phyloP scores from a whole-genome alignment of 1,140 invertebrate species.

The Lordiphosa collinella region DNA sequence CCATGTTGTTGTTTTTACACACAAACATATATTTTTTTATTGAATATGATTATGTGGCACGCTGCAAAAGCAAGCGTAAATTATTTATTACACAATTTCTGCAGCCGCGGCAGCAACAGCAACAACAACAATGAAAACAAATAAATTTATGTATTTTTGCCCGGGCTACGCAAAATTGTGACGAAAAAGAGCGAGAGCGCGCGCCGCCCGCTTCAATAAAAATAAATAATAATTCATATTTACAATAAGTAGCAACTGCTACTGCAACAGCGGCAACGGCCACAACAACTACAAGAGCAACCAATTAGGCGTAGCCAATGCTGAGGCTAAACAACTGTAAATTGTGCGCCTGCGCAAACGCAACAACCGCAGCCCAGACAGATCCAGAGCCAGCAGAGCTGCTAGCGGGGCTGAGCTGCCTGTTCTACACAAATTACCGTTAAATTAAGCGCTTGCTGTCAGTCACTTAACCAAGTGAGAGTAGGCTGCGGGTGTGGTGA shows the following conservation, averaged over 20 bases:
- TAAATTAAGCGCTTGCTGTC: conserved; percentile 58
- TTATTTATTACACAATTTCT: conserved; percentile 74
- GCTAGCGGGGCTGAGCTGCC: conserved; percentile 14
- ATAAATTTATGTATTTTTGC: conserved; percentile 54
- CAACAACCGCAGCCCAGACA: conserved; percentile 15
- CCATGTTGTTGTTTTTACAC: conserved; percentile 32
- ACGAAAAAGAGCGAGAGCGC: conserved; percentile 38
- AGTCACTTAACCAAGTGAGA: conserved; percentile 39
- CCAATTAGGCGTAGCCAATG: conserved; percentile 54
- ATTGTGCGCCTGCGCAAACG: conserved; percentile 56
- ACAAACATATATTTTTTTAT: conserved; percentile 48
- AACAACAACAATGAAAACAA: conserved; percentile 42
- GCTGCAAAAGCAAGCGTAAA: conserved; percentile 72
- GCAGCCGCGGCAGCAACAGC: conserved; percentile 2
- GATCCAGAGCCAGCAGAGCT: neutral
- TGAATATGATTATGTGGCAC: conserved; percentile 77
- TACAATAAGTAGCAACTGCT: conserved; percentile 47
- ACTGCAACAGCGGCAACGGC: conserved; percentile 11
- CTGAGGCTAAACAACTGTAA: conserved; percentile 51
- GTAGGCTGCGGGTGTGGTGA: neutral
- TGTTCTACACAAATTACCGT: conserved; percentile 59
- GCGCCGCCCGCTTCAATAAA: conserved; percentile 57
- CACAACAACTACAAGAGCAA: conserved; percentile 29
- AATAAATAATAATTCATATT: conserved; percentile 74
- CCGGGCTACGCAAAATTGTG: conserved; percentile 44